Evolutionary conservation across 2,113 vertebrate species (phyloP).

Genomic region (Pteronura brasiliensis): DNA sequence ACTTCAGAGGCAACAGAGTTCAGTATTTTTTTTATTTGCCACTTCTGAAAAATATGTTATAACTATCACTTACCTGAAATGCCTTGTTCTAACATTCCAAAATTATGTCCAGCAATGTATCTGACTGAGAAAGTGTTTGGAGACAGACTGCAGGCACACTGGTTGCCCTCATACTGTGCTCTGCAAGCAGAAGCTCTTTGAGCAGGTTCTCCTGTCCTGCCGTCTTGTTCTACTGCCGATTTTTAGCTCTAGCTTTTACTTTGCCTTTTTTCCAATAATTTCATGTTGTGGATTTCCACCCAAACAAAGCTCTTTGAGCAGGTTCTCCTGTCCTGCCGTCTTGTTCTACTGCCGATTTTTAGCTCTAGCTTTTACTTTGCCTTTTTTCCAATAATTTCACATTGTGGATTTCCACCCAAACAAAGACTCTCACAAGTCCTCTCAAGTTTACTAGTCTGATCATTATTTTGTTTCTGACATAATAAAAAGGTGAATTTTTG

Average conservation of each 20-base stretch:
- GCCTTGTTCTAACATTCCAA: neutral
- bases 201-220: neutral
- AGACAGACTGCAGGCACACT: neutral
- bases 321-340: neutral
- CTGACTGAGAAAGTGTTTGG: neutral
- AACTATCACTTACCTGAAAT: neutral
- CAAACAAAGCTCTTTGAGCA: neutral
- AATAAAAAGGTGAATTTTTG: constrained; percentile 27
- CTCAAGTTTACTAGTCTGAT: neutral
- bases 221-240: neutral
- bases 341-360: neutral
- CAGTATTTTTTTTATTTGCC: neutral
- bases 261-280: neutral
- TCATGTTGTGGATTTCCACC: neutral
- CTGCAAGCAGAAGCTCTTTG: neutral
- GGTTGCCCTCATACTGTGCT: neutral
- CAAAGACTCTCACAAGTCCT: neutral
- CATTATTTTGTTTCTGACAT: neutral
- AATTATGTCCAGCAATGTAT: neutral
- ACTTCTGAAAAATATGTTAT: neutral
- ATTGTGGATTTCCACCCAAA: neutral
- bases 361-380: neutral
- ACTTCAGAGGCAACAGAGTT: neutral
- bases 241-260: neutral
- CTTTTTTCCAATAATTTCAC: neutral